These are phyloP conservation scores for Actinernus sp. DNA, from an alignment of 92 coral and sea anemone species.

Conservation along the genomic window DNA sequence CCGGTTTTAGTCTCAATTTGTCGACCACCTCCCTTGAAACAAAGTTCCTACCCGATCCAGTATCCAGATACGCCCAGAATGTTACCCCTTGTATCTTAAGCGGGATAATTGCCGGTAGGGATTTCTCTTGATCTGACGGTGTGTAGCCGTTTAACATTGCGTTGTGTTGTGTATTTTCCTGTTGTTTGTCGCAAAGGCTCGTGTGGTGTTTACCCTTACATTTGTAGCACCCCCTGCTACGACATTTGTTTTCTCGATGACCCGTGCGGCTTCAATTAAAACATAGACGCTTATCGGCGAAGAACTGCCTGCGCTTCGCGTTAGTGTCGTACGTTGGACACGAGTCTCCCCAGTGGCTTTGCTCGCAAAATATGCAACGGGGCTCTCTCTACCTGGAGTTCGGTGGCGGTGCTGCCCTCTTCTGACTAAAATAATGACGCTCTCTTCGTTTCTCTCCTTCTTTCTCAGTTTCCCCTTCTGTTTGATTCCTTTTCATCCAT, in stretches of 20 bases:
- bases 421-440: constrained; percentile 22
- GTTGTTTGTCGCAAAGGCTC: constrained; percentile 43
- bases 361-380: background rate
- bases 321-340: constrained; percentile 15
- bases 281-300: constrained; percentile 54
- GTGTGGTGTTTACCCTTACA: constrained; percentile 68
- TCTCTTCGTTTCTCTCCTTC: constrained; percentile 31
- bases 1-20: constrained; percentile 22
- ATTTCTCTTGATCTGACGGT: constrained; percentile 14
- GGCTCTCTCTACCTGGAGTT: constrained; percentile 7
- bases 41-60: constrained; percentile 64
- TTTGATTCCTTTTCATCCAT: constrained; percentile 14
- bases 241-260: constrained; percentile 39
- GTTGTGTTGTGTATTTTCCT: constrained; percentile 2
- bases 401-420: constrained; percentile 1
- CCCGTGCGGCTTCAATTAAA: constrained; percentile 56
- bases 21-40: constrained; percentile 39
- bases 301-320: constrained; percentile 36
- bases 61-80: constrained; percentile 66
- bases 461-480: constrained; percentile 1
- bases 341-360: constrained; percentile 24
- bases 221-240: constrained; percentile 52
- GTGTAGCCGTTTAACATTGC: constrained; percentile 1
- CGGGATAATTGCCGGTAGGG: constrained; percentile 73
- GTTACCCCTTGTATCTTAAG: constrained; percentile 18